Evolutionary conservation across 2,888 invertebrate species (phyloP).

Genomic region (Tillus elongatus): DNA sequence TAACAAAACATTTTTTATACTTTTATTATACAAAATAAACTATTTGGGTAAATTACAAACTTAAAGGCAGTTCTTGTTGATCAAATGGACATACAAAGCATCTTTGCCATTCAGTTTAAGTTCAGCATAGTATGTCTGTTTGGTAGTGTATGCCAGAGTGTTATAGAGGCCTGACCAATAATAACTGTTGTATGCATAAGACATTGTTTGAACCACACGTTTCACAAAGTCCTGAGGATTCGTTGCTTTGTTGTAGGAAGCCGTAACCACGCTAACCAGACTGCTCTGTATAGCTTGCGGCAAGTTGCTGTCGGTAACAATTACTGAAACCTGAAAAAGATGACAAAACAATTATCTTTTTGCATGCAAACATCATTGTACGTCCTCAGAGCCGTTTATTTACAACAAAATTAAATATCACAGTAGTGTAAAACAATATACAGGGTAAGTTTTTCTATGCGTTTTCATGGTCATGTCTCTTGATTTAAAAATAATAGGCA

Average conservation of each 20-base stretch:
- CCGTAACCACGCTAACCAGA: not conserved
- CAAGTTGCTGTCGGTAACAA: not conserved
- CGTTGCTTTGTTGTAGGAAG: not conserved
- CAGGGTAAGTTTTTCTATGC: too few species aligned
- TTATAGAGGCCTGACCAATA: not conserved
- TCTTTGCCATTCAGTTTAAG: not conserved
- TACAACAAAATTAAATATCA: too few species aligned
- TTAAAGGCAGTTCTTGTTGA: conserved; percentile 3
- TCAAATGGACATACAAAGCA: not conserved
- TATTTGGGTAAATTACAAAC: too few species aligned
- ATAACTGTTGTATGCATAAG: not conserved
- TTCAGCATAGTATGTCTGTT: conserved; percentile 1
- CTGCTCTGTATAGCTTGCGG: not conserved
- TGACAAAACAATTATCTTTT: too few species aligned
- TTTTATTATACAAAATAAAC: too few species aligned
- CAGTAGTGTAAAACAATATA: too few species aligned
- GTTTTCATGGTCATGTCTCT: too few species aligned
- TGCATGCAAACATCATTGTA: too few species aligned
- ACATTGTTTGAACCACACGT: not conserved
- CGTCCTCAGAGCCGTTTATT: too few species aligned
- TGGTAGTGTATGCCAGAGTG: not conserved
- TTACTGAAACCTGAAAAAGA: too few species aligned
- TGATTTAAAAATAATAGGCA: too few species aligned
- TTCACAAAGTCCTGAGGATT: not conserved
- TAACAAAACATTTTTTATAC: too few species aligned